Percentiles rank a stretch among this genome's conserved stretches.
These are phyloP conservation scores for Liodrosophila aerea DNA, from an alignment of 2,888 invertebrate genomes.

Conservation along the genomic window DNA sequence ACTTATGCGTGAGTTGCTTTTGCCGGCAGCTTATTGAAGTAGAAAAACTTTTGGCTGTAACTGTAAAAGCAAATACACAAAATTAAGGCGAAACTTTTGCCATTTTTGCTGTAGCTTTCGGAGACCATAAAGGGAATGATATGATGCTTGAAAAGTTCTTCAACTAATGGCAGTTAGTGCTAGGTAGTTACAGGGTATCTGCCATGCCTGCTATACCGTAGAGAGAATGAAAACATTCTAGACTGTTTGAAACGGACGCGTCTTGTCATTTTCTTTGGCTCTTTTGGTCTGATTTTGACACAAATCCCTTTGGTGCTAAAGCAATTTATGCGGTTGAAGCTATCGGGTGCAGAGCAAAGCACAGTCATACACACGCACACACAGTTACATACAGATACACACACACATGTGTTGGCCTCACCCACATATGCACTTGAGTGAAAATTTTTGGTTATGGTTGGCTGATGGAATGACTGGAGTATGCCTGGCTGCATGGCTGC, in stretches of 20 bases:
- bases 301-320: conserved; percentile 79
- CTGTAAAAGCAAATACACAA: conserved; percentile 63
- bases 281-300: conserved; percentile 72
- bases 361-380: conserved; percentile 7
- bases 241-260: conserved; percentile 27
- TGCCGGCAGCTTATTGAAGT: conserved; percentile 60
- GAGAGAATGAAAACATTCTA: neutral
- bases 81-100: conserved; percentile 68
- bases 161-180: too few relatives aligned
- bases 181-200: neutral
- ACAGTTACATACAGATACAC: conserved; percentile 11
- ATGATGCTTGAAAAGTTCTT: too few relatives aligned
- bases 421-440: conserved; percentile 62
- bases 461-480: conserved; percentile 13
- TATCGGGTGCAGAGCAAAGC: conserved; percentile 34
- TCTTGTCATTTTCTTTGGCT: conserved; percentile 61
- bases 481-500: conserved; percentile 30
- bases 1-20: conserved; percentile 40
- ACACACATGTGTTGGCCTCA: too few relatives aligned
- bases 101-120: conserved; percentile 6
- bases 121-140: too few relatives aligned
- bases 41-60: conserved; percentile 67
- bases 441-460: conserved; percentile 65
- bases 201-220: too few relatives aligned
- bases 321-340: conserved; percentile 72